Percentiles rank a stretch among this genome's conserved stretches.
Evolutionary conservation across 2,797 vertebrate genomes (phyloP).

Genomic region (Pelochelys cantorii): DNA sequence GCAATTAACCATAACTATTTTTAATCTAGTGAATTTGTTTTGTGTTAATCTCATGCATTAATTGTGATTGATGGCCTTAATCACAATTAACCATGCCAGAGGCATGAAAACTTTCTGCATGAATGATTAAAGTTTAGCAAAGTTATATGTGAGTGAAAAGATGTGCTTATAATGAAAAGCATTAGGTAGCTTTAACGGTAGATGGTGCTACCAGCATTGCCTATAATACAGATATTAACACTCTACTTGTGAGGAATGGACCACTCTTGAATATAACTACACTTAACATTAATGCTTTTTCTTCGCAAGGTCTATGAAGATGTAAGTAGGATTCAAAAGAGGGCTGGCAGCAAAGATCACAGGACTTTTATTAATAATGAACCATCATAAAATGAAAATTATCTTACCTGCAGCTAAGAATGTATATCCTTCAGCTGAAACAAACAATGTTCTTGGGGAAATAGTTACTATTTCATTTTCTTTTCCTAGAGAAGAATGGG

Average conservation of each 20-base stretch:
- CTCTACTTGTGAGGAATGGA: neutral
- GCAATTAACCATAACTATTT: too few species aligned
- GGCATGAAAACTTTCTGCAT: neutral
- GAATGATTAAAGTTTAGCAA: neutral
- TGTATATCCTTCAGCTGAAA: conserved; percentile 85
- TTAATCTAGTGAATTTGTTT: too few species aligned
- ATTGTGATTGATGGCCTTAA: too few species aligned
- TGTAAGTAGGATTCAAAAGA: neutral
- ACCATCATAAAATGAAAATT: neutral
- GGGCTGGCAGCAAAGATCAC: neutral
- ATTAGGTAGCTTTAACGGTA: neutral
- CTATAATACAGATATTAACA: neutral
- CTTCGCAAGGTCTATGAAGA: conserved; percentile 28
- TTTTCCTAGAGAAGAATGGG: conserved; percentile 77
- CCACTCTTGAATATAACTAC: neutral
- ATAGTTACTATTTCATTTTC: conserved; percentile 83
- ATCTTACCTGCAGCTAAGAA: conserved; percentile 91
- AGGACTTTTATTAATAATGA: neutral
- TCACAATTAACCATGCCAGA: neutral
- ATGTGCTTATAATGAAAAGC: neutral
- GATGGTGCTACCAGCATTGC: neutral
- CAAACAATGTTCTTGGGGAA: conserved; percentile 89
- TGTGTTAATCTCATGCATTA: too few species aligned
- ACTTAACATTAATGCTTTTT: neutral
- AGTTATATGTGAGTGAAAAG: neutral